Evolutionary conservation across 2,113 vertebrate genomes (phyloP).

Genomic region (Herpailurus yagouaroundi): DNA sequence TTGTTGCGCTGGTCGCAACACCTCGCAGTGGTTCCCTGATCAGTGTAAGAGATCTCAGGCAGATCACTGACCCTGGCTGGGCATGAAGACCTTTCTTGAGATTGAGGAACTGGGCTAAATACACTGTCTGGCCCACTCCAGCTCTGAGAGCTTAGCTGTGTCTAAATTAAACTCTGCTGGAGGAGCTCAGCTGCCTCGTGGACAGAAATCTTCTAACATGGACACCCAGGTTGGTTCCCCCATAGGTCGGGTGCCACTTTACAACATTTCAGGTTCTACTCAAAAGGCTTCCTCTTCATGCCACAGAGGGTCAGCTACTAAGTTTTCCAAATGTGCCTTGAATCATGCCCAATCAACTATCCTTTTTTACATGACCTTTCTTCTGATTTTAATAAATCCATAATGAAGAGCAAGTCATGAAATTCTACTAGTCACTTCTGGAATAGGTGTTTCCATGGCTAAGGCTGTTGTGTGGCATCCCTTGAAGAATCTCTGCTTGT

Average conservation of each 20-base stretch:
- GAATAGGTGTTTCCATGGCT: not conserved
- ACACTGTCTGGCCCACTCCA: not conserved
- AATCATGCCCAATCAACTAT: not conserved
- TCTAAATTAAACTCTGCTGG: not conserved
- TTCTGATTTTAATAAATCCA: not conserved
- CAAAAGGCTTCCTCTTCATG: not conserved
- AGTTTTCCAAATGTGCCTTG: not conserved
- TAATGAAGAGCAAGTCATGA: not conserved
- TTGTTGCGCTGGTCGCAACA: fast-evolving
- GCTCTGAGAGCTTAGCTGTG: not conserved
- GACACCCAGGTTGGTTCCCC: not conserved
- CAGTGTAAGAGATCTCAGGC: not conserved
- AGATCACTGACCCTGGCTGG: not conserved
- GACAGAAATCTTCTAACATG: not conserved
- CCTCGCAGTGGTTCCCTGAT: not conserved
- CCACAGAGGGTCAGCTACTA: not conserved
- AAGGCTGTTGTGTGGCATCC: not conserved
- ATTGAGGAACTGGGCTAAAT: not conserved
- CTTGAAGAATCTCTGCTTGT: not conserved
- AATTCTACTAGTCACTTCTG: not conserved
- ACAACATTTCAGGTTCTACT: not conserved
- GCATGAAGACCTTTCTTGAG: not conserved
- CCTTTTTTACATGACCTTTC: not conserved
- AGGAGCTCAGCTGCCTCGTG: not conserved
- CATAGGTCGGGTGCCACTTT: not conserved